These are phyloP conservation scores for Cossypha polioptera DNA, from an alignment of 2,797 vertebrate genomes.

Conservation along the genomic window DNA sequence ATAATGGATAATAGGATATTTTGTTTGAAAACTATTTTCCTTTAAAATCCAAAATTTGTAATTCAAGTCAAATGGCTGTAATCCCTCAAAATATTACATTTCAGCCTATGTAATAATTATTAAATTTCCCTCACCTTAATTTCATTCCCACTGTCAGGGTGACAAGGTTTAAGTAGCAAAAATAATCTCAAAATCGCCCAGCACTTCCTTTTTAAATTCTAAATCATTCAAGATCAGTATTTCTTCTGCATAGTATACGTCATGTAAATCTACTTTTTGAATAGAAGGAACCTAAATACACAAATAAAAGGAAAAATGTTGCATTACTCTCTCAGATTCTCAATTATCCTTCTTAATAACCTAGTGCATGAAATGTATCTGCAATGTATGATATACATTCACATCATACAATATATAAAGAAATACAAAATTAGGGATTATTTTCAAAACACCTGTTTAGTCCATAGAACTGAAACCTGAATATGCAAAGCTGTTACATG, in stretches of 20 bases:
- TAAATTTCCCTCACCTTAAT: not conserved
- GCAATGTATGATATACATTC: fast-evolving
- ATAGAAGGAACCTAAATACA: not conserved
- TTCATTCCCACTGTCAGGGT: not conserved
- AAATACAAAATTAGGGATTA: not conserved
- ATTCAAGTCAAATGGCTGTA: not conserved
- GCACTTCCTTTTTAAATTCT: not conserved
- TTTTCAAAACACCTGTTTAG: not conserved
- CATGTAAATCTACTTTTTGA: not conserved
- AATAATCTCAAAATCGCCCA: not conserved
- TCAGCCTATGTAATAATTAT: not conserved
- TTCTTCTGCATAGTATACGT: not conserved
- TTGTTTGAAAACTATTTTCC: not conserved
- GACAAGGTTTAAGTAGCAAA: not conserved
- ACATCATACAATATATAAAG: not conserved
- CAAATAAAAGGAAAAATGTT: not conserved
- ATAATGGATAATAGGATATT: not conserved
- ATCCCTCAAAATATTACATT: not conserved
- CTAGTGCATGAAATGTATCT: not conserved
- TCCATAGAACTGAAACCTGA: not conserved
- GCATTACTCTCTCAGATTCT: not conserved
- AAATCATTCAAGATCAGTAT: not conserved
- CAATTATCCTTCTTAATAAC: not conserved
- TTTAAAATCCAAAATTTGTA: not conserved
- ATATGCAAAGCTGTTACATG: not conserved